These are phyloP conservation scores for Harpalus rufipes DNA, from an alignment of 2,888 invertebrate genomes.

Conservation along the genomic window DNA sequence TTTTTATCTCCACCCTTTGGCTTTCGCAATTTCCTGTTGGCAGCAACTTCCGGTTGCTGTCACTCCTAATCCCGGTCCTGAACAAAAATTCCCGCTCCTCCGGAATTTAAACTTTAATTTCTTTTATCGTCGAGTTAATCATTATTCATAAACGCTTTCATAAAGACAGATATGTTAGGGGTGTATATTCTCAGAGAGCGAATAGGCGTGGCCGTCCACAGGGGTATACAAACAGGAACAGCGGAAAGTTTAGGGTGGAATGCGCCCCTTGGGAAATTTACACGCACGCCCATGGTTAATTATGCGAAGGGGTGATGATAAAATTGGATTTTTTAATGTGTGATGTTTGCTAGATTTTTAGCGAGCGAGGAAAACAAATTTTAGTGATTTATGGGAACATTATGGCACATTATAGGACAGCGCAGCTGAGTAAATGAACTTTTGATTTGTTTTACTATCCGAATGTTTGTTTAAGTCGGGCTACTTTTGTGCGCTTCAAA, in stretches of 20 bases:
- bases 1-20: conserved; percentile 36
- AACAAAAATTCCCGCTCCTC: conserved; percentile 13
- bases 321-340: conserved; percentile 54
- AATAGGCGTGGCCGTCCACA: conserved; percentile 4
- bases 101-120: conserved; percentile 58
- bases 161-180: conserved; percentile 52
- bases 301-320: conserved; percentile 49
- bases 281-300: conserved; percentile 51
- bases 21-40: conserved; percentile 27
- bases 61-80: conserved; percentile 42
- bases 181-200: conserved; percentile 27
- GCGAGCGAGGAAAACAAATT: conserved; percentile 35
- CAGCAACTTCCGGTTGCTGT: conserved; percentile 39
- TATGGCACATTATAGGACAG: conserved; percentile 38
- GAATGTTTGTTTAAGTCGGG: conserved; percentile 10
- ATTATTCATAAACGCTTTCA: conserved; percentile 59
- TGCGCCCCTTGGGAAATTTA: conserved; percentile 51
- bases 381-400: conserved; percentile 44
- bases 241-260: conserved; percentile 44
- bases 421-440: conserved; percentile 33
- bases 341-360: conserved; percentile 41
- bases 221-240: conserved; percentile 33
- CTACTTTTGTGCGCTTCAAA: not conserved
- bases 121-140: conserved; percentile 58
- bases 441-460: conserved; percentile 42